phyloP scores from a whole-genome alignment of 2,888 invertebrate genomes.

The Cryptophagus acutangulus region DNA sequence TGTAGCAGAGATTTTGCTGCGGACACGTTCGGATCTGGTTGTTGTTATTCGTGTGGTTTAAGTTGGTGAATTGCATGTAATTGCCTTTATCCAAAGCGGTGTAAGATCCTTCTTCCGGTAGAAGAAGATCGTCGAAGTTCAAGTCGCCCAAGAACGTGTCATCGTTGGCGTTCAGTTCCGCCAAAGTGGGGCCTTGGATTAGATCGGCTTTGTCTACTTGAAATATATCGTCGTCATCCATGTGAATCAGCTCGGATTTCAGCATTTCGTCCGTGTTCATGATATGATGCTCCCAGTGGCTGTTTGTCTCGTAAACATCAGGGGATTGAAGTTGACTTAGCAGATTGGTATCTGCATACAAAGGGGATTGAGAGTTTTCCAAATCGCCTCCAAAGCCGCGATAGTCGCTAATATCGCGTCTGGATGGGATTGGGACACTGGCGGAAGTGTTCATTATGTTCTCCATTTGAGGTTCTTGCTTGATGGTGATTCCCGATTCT shows the following conservation, averaged over 20 bases:
- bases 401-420: conserved; percentile 49
- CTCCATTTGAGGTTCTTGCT: conserved; percentile 56
- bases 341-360: conserved; percentile 38
- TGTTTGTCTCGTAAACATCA: conserved; percentile 47
- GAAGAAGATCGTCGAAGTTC: conserved; percentile 77
- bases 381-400: conserved; percentile 56
- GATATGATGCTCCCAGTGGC: conserved; percentile 47
- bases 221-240: conserved; percentile 85
- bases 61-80: conserved; percentile 11
- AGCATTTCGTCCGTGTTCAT: conserved; percentile 33
- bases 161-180: conserved; percentile 73
- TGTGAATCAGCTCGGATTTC: conserved; percentile 59
- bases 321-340: conserved; percentile 40
- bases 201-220: conserved; percentile 84
- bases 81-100: conserved; percentile 24
- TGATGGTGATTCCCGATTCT: conserved; percentile 58
- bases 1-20: neutral
- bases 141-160: conserved; percentile 54
- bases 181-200: conserved; percentile 75
- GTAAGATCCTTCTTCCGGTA: conserved; percentile 65
- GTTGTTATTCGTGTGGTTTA: neutral
- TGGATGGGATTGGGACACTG: conserved; percentile 60
- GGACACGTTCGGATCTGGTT: neutral
- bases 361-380: conserved; percentile 55
- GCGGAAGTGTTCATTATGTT: conserved; percentile 49